phyloP scores from a whole-genome alignment of 2,797 vertebrate genomes.

The Ctenopoma kingsleyae region DNA sequence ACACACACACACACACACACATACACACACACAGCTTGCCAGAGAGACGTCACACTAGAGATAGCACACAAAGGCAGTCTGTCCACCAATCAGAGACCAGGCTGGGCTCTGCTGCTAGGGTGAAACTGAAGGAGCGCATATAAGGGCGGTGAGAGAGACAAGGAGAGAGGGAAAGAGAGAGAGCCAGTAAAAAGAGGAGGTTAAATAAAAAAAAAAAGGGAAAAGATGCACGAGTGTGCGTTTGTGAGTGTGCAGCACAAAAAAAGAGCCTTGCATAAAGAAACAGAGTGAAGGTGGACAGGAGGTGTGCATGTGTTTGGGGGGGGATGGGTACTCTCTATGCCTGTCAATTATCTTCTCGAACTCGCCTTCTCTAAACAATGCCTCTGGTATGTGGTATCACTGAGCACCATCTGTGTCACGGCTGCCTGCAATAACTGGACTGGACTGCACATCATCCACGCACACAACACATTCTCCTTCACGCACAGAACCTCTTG shows the following conservation, averaged over 20 bases:
- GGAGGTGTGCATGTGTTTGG: constrained; percentile 53
- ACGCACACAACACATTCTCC: constrained; percentile 31
- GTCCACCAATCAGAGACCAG: constrained; percentile 81
- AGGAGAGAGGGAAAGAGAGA: constrained; percentile 25
- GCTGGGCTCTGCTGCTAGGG: constrained; percentile 87
- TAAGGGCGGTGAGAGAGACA: constrained; percentile 39
- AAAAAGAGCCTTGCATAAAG: constrained; percentile 70
- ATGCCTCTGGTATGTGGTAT: constrained; percentile 90
- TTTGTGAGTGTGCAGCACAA: constrained; percentile 47
- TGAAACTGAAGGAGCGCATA: constrained; percentile 78
- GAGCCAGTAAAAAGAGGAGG: constrained; percentile 44
- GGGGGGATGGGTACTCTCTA: constrained; percentile 72
- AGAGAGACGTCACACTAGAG: constrained; percentile 83
- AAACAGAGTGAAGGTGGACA: constrained; percentile 64
- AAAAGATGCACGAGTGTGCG: constrained; percentile 39
- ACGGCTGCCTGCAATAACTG: constrained; percentile 87
- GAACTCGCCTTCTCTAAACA: constrained; percentile 86
- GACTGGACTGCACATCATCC: constrained; percentile 81
- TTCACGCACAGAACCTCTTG: constrained; percentile 32
- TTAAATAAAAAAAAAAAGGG: constrained; percentile 41
- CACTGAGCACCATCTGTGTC: constrained; percentile 88
- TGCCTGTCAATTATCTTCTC: constrained; percentile 88
- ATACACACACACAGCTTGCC: constrained; percentile 55
- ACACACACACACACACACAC: constrained; percentile 58
- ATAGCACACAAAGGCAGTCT: constrained; percentile 83